Conservation (phyloP, 2,113 vertebrate genomes). For the Nesoenas mayeri region DNA sequence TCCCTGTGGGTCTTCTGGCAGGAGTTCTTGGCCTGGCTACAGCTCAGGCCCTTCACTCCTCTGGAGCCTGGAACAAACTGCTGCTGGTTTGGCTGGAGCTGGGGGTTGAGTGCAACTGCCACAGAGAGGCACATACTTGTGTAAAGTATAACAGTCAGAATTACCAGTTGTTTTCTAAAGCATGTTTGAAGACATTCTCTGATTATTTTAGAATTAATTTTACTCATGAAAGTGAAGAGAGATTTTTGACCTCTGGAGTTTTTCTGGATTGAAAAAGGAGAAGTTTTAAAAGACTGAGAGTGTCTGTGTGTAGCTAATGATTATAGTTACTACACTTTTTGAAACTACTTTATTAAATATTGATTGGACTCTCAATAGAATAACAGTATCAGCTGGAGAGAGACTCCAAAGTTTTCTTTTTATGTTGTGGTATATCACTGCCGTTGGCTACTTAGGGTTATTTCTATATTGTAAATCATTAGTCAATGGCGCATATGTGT, state of each 20-base stretch:
- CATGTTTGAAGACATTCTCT: not conserved
- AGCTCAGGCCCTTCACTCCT: too few relatives aligned
- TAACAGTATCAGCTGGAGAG: not conserved
- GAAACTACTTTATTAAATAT: not conserved
- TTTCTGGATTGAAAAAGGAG: not conserved
- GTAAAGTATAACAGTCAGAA: not conserved
- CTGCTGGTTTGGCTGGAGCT: too few relatives aligned
- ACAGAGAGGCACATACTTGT: not conserved
- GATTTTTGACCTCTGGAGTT: not conserved
- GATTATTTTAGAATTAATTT: not conserved
- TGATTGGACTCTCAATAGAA: not conserved
- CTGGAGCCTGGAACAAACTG: too few relatives aligned
- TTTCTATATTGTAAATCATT: not conserved
- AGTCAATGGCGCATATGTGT: not conserved
- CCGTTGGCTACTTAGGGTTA: not conserved
- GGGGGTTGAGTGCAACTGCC: too few relatives aligned
- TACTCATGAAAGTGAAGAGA: not conserved
- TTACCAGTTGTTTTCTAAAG: not conserved
- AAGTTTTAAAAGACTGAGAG: not conserved
- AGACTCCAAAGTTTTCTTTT: not conserved
- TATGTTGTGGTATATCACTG: not conserved
- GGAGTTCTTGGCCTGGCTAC: too few relatives aligned
- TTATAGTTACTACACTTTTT: not conserved
- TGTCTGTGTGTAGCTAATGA: not conserved
- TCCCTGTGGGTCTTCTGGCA: too few relatives aligned